Percentiles rank a stretch among this genome's conserved stretches.
These are phyloP conservation scores for Neodiprion pinetum DNA, from an alignment of 1,140 invertebrate species.

Conservation along the genomic window DNA sequence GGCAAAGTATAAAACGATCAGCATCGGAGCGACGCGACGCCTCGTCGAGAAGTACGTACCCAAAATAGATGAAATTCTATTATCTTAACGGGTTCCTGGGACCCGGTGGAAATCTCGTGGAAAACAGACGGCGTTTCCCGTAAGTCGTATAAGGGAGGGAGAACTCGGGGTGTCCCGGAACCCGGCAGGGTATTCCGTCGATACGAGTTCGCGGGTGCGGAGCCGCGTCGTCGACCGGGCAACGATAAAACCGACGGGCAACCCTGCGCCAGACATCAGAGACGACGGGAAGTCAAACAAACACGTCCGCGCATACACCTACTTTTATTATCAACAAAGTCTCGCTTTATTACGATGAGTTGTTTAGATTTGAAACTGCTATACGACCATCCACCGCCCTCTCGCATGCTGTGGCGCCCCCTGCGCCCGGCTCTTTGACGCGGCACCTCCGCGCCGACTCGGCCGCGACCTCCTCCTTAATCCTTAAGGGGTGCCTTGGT, in stretches of 20 bases:
- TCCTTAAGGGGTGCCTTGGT: too few relatives aligned
- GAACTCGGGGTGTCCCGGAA: background rate
- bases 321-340: constrained; percentile 19
- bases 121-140: constrained; percentile 2
- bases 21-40: too few relatives aligned
- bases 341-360: constrained; percentile 9
- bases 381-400: background rate
- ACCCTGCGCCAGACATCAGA: constrained; percentile 14
- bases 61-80: constrained; percentile 6
- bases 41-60: background rate
- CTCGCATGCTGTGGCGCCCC: background rate
- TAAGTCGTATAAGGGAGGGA: background rate
- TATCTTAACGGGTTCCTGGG: constrained; percentile 4
- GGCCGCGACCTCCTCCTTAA: background rate
- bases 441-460: background rate
- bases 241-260: background rate
- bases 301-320: constrained; percentile 12
- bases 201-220: background rate
- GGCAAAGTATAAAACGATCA: too few relatives aligned
- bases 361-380: constrained; percentile 10
- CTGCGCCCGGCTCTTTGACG: constrained; percentile 1
- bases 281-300: constrained; percentile 17
- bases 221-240: background rate
- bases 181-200: background rate
- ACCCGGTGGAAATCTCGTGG: background rate